phyloP scores from a whole-genome alignment of 2,797 vertebrate species.

The Syncerus caffer region DNA sequence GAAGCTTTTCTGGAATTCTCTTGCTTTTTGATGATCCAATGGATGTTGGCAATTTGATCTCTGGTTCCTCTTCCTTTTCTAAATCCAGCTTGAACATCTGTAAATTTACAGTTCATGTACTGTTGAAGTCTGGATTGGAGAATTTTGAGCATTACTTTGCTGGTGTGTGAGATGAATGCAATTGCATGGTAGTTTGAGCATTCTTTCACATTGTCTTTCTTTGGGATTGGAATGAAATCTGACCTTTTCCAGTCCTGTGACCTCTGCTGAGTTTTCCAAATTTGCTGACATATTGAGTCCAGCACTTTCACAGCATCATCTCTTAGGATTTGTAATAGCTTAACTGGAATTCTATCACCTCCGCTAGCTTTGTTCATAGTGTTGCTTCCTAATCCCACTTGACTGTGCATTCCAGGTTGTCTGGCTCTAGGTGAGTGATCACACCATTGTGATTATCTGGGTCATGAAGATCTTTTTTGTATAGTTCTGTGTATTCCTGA shows the following conservation, averaged over 20 bases:
- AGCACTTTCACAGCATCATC: background rate
- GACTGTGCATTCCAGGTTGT: background rate
- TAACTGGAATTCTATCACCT: background rate
- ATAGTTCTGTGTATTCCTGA: background rate
- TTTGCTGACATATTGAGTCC: background rate
- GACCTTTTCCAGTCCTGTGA: background rate
- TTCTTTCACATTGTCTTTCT: background rate
- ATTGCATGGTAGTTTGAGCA: background rate
- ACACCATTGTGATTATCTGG: background rate
- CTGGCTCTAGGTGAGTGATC: background rate
- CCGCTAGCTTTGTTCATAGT: background rate
- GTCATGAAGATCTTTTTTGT: background rate
- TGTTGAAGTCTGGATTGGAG: background rate
- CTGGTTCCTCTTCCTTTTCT: background rate
- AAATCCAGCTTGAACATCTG: background rate
- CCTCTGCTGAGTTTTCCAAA: background rate
- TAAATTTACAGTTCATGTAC: background rate
- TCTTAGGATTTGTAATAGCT: background rate
- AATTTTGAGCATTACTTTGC: background rate
- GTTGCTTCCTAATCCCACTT: background rate
- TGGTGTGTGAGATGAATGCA: background rate
- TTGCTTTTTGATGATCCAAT: accelerated
- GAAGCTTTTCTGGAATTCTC: background rate
- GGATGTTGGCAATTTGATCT: background rate
- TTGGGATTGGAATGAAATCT: background rate